Evolutionary conservation across 2,113 vertebrate genomes (phyloP).

Genomic region (Sylvietta virens): DNA sequence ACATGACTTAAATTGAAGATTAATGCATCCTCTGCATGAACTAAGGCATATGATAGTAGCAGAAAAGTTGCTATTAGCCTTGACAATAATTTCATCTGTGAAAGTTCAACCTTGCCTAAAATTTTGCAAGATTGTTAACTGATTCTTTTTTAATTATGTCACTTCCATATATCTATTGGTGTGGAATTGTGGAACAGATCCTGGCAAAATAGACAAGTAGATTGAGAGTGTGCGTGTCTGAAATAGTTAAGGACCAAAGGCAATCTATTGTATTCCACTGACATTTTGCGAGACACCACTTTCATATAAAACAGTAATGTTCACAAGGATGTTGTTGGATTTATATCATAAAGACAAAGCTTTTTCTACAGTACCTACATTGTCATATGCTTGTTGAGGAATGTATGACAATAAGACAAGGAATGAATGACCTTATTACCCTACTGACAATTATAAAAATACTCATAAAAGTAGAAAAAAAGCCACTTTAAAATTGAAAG

Average conservation of each 20-base stretch:
- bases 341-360: neutral
- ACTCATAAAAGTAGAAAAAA: neutral
- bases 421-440: too few species aligned
- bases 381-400: neutral
- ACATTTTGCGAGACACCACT: neutral
- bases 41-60: neutral
- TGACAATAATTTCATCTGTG: neutral
- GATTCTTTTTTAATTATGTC: neutral
- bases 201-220: neutral
- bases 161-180: neutral
- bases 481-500: neutral
- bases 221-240: fast-evolving
- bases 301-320: neutral
- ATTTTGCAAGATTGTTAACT: neutral
- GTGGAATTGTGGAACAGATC: neutral
- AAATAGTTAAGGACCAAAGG: neutral
- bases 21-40: neutral
- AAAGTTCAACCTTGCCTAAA: neutral
- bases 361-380: neutral
- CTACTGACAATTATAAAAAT: neutral
- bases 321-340: neutral
- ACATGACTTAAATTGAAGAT: neutral
- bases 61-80: neutral
- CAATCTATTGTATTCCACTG: neutral
- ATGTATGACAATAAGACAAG: neutral